Evolutionary conservation across 1,140 invertebrate genomes (phyloP), one percentile per base, ranked within the genome.

Genomic region (Papilio xuthus): DNA sequence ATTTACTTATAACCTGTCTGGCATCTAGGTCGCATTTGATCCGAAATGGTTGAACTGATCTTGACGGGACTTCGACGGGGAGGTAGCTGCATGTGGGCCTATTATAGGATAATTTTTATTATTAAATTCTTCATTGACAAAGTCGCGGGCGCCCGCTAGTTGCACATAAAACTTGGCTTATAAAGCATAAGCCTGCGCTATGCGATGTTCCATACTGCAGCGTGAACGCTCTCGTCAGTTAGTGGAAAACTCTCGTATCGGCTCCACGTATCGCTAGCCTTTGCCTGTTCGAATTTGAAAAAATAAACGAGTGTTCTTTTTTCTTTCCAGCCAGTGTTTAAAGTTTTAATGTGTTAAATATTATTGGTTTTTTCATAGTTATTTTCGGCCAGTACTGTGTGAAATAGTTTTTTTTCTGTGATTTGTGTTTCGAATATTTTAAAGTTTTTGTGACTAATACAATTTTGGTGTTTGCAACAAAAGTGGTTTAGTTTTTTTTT

Each of bases 251-350:
- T 1, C 13, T 13, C 60, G 60, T 67, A 32, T 67, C 15, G 60
- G 60, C 60, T 15, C n/a, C 60, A 67, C 60, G 60, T 28, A 13
- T 28, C 26, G 9, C 53, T 26, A 28, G 8, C 56, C 56, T 60
- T 32, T 67, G 60, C 26, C 60, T 28, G 10, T 67, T 32, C 60
- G 26, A 9, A 67, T 6, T 67, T 23, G 4, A 67, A 67, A 67
- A 67, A 67, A 60, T 60, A 67, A 67, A 28, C 60, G 60, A 67
- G 26, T 67, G 26, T 63, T 23, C 26, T 26, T 23, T 56, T 56
- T 56, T 50, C 4, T 28, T 67, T 67, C 26, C 60, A 67, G 60
- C 26, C 60, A 67, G 60, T 67, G 60, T 67, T 67, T 67, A 28
- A 67, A 67, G 60, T 67, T 67, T 28, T 32, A 67, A 60, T 60